phyloP scores from a whole-genome alignment of 2,113 vertebrate genomes.

The Narcine bancroftii region DNA sequence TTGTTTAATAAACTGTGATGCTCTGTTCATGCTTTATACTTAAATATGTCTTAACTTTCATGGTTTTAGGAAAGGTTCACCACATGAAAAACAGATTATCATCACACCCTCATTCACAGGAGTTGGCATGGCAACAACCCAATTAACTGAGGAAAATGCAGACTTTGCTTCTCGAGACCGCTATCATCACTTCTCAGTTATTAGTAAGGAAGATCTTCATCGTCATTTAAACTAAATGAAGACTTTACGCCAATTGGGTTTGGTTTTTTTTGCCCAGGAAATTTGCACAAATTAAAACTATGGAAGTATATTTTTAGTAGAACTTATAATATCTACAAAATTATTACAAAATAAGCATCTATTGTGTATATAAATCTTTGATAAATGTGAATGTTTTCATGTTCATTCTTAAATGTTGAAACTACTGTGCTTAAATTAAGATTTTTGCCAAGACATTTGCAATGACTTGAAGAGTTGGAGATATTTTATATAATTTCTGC shows the following conservation, averaged over 20 bases:
- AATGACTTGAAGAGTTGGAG: not conserved
- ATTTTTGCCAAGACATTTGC: not conserved
- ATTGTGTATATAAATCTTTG: not conserved
- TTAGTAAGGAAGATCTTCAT: constrained; percentile 61
- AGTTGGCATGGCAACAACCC: constrained; percentile 77
- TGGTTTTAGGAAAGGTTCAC: constrained; percentile 53
- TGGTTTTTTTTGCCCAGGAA: not conserved
- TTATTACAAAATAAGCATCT: not conserved
- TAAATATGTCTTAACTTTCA: constrained; percentile 30
- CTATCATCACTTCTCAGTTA: constrained; percentile 75
- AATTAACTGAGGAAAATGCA: constrained; percentile 84
- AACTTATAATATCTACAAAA: not conserved
- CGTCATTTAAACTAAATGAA: constrained; percentile 53
- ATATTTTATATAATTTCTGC: not conserved
- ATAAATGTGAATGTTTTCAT: not conserved
- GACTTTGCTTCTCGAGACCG: constrained; percentile 85
- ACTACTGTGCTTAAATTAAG: not conserved
- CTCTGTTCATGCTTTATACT: not conserved
- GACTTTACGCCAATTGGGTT: not conserved
- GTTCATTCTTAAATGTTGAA: too few species aligned
- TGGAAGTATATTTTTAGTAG: not conserved
- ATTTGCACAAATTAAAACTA: not conserved
- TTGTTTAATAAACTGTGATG: not conserved
- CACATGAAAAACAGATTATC: constrained; percentile 66
- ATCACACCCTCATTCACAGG: constrained; percentile 70